Evolutionary conservation across 2,888 invertebrate species (phyloP), one percentile per base, ranked within the genome.

Genomic region (Drosophila setosimentum): DNA sequence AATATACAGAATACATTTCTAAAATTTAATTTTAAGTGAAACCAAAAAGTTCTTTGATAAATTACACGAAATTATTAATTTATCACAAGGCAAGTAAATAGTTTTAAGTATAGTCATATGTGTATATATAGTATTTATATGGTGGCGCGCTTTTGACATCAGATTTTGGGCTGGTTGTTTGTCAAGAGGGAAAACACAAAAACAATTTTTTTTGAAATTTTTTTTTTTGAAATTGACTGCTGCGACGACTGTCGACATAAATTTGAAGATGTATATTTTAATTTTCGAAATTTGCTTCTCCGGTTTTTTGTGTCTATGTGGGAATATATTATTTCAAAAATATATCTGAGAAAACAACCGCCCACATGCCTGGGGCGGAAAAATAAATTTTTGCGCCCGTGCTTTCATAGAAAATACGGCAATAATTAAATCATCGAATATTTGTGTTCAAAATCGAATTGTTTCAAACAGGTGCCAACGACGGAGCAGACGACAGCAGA

Each of bases 371-470:
- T 32, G 57, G n/a, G 29, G 32, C 30, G 45, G 24, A 30, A 49
- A 49, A 51, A 70, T 50, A 54, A 1, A 33, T 64, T 63, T 64
- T 64, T 79, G 74, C 54, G 60, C 60, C 60, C 78, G 74, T 61
- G 29, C 62, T 68, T 64, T 73, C 45, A 73, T 72, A 67, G 76
- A 61, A 73, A 80, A 66, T 62, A 49, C 61, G 49, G 72, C 80
- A 86, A 86, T 86, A 86, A 86, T 90, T 90, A 90, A 86, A 88
- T 88, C 87, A 86, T 86, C 86, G 85, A 86, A 90, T 54, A 76
- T 50, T 68, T 57, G 73, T 67, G 82, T 66, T 68, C 24, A 74
- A 82, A 86, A 88, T 86, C 89, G 85, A 86, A 86, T 90, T 90
- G 81, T 89, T 88, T 86, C 73, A 68, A 86, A 78, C 85, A 86